These are phyloP conservation scores for Acropternis orthonyx DNA, from an alignment of 2,797 vertebrate species.

Conservation along the genomic window DNA sequence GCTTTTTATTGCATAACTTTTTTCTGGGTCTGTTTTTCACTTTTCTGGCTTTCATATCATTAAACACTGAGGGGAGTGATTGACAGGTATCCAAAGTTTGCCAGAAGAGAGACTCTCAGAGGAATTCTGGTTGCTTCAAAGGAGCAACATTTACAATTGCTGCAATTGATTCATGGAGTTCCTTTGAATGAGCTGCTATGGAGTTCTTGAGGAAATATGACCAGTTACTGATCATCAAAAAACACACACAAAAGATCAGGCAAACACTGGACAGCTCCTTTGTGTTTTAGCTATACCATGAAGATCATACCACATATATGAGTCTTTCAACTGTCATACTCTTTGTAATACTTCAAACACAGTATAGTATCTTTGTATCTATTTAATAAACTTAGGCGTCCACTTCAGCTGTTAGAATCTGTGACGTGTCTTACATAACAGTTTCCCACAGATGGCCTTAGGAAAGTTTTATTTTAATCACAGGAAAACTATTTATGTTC, in stretches of 20 bases:
- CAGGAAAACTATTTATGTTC: neutral
- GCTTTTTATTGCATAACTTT: neutral
- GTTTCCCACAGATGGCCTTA: neutral
- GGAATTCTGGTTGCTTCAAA: neutral
- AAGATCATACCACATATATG: neutral
- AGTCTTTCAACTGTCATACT: neutral
- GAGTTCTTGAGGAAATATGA: neutral
- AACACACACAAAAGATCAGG: neutral
- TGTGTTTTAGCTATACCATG: neutral
- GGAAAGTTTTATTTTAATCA: neutral
- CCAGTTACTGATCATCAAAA: neutral
- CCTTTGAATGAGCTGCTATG: neutral
- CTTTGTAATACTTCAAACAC: neutral
- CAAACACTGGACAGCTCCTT: neutral
- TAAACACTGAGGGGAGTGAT: neutral
- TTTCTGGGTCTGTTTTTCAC: neutral
- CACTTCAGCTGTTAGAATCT: neutral
- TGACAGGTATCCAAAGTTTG: neutral
- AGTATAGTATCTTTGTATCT: neutral
- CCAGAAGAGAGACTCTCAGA: neutral
- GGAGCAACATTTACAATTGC: neutral
- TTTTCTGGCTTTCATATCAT: neutral
- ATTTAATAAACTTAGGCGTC: neutral
- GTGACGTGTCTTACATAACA: neutral
- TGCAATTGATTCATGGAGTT: neutral